Evolutionary conservation across 2,113 vertebrate genomes (phyloP), one percentile per base, ranked within the genome.

Genomic region (Varanus salvator): DNA sequence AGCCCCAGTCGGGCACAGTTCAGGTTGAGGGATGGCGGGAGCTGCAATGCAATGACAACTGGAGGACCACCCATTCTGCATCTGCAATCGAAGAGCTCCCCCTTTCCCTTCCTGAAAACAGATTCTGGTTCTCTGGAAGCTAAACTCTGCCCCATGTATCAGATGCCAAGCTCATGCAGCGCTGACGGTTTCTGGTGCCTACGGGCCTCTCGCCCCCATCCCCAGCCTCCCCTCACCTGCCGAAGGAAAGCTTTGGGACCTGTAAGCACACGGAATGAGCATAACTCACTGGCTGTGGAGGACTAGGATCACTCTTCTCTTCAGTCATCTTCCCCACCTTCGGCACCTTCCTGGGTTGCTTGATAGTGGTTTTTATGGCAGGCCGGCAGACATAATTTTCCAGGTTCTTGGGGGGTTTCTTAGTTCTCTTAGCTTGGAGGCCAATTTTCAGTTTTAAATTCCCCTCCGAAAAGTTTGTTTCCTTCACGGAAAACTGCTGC

Each of bases 371-470:
- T 96, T 98, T 98, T 96, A 99, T 97, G 93, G 98, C 98, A 89
- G 99, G 99, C 90, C 98, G 97, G 95, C 99, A 99, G 54, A 99
- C 98, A 94, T 99, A 99, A 96, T 99, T 99, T 96, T 99, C 99
- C 85, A 99, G 97, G 92, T 98, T 99, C 95, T 99, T 99, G 89
- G 99, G 99, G 80, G 98, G 99, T 60, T 99, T 99, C 95, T 99
- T 99, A 23, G 98, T 99, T 93, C 99, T 96, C 91, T 99, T 99
- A 64, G 98, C 97, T 91, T 98, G 98, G 6, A 99, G 98, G 84
- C 98, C 98, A 48, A 99, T 98, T 95, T 99, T 99, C 84, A 99
- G 92, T 92, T 98, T 98, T 85, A 98, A 96, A 93, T 98, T 98
- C 34, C 98, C 98, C 93, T 99, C 99, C 0, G 98, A 97, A 93